A percentile compares a stretch with the other conserved stretches of the same genome.
These are phyloP conservation scores for Astreopora myriophthalma DNA, from an alignment of 64 coral and sea anemone species.

Conservation along the genomic window DNA sequence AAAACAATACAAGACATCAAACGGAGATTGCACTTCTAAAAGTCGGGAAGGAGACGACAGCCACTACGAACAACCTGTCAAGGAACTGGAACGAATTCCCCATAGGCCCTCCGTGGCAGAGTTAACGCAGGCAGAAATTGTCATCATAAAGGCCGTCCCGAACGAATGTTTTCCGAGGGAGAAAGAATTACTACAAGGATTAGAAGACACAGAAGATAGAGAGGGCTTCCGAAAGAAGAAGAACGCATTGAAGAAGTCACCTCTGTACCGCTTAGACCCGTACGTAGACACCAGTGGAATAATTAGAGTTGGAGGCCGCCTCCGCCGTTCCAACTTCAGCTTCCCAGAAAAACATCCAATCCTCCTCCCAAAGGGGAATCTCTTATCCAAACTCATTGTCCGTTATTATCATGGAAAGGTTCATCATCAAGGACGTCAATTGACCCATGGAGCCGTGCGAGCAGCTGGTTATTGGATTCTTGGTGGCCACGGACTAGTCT, in stretches of 20 bases:
- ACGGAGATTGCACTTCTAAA: not conserved
- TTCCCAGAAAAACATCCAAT: slow-evolving; percentile 9
- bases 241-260: not conserved
- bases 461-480: slow-evolving; percentile 27
- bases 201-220: not conserved
- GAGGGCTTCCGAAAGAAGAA: not conserved
- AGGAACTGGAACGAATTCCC: not conserved
- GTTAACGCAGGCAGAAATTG: slow-evolving; percentile 9
- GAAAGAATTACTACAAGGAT: no score
- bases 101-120: not conserved
- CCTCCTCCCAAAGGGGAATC: not conserved
- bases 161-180: not conserved
- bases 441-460: not conserved
- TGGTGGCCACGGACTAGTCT: not conserved
- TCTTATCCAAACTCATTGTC: not conserved
- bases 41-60: no score
- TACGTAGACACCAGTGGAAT: not conserved
- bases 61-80: no score
- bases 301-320: not conserved
- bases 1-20: not conserved
- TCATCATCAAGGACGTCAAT: slow-evolving; percentile 20
- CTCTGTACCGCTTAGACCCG: not conserved
- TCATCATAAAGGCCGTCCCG: not conserved
- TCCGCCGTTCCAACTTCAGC: not conserved
- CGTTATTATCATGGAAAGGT: not conserved